A percentile compares a stretch with the other conserved stretches of the same genome.
Conservation (phyloP, 2,888 invertebrate genomes). For the Cloeon dipterum region DNA sequence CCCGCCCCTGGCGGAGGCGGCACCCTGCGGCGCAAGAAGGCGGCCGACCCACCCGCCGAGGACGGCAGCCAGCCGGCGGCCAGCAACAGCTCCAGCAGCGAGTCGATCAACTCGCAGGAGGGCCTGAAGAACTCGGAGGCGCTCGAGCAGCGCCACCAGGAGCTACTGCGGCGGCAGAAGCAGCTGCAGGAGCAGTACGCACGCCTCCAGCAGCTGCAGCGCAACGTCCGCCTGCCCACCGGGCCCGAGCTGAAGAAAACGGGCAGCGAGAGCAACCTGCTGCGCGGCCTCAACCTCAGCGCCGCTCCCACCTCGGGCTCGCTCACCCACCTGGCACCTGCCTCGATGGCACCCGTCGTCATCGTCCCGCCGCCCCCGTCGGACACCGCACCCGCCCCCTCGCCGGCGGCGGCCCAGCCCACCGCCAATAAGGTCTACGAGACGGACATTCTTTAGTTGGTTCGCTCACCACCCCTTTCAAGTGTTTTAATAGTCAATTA, state of each 20-base stretch:
- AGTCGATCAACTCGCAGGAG: constrained; percentile 51
- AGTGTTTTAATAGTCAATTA: no score
- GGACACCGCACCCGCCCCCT: constrained; percentile 8
- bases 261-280: constrained; percentile 66
- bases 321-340: constrained; percentile 31
- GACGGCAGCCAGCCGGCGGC: constrained; percentile 17
- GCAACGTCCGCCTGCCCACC: constrained; percentile 35
- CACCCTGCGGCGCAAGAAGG: constrained; percentile 11
- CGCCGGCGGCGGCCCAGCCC: constrained; percentile 22
- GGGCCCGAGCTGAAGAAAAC: constrained; percentile 47
- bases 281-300: constrained; percentile 30
- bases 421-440: constrained; percentile 61
- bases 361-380: background rate
- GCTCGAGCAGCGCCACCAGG: constrained; percentile 71
- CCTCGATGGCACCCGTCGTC: constrained; percentile 6
- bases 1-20: constrained; percentile 16
- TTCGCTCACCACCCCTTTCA: no score
- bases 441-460: constrained; percentile 71
- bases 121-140: constrained; percentile 34
- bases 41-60: constrained; percentile 3
- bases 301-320: constrained; percentile 31
- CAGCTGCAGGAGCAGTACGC: constrained; percentile 81
- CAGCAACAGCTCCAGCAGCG: constrained; percentile 49
- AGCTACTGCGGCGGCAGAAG: constrained; percentile 65
- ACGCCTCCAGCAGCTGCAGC: constrained; percentile 65